These are phyloP conservation scores for Tichodroma muraria DNA, from an alignment of 2,113 vertebrate species.

Conservation along the genomic window DNA sequence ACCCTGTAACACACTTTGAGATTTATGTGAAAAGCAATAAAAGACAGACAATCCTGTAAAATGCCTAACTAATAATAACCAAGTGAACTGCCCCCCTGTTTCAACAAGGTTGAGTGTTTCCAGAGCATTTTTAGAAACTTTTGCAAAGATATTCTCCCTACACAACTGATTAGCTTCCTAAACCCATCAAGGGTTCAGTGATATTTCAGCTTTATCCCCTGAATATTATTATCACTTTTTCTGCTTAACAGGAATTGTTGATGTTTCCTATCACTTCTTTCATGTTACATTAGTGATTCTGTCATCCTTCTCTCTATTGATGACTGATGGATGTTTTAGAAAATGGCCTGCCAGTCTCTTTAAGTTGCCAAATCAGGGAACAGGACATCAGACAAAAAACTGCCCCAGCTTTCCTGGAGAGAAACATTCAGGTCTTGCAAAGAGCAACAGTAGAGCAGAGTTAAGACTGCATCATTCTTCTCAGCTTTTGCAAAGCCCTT, in stretches of 20 bases:
- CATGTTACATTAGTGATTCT: neutral
- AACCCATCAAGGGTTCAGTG: neutral
- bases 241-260: neutral
- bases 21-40: neutral
- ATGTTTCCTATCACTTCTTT: neutral
- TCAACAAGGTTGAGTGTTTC: neutral
- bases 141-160: neutral
- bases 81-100: neutral
- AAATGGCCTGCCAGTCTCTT: neutral
- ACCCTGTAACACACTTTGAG: neutral
- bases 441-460: neutral
- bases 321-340: neutral
- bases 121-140: neutral
- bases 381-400: neutral
- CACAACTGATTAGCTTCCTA: neutral
- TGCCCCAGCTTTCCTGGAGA: neutral
- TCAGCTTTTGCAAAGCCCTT: neutral
- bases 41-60: neutral
- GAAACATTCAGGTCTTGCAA: neutral
- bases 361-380: neutral
- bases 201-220: neutral
- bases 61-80: neutral
- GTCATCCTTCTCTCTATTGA: neutral
- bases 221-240: neutral
- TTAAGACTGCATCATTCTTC: neutral